Evolutionary conservation across 2,113 vertebrate species (phyloP), one percentile per base, ranked within the genome.

Genomic region (Prunella himalayana): DNA sequence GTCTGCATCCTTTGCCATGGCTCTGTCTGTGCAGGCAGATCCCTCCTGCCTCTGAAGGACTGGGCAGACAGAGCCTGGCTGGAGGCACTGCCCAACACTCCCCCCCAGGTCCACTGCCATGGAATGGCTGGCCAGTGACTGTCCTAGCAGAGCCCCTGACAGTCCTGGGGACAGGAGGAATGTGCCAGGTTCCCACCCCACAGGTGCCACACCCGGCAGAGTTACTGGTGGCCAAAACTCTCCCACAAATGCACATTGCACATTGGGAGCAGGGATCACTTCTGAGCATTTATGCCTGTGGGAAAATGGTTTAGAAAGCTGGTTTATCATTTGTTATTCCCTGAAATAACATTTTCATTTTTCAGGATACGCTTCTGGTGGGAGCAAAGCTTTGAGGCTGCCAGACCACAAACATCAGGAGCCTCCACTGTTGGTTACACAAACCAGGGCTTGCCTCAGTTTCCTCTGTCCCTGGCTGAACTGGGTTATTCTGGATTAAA

Each of bases 51-150:
- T n/a, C 51, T 7, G 19, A 24, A 27, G 51, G 37, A 20, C 7
- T 2, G 49, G 47, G 15, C 16, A 49, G 41, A 16, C 9, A 10
- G 33, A 76, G 17, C 37, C 39, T 0, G 0, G 1, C 33, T 4
- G 6, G 13, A 64, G 44, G 28, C 31, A 41, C 54, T 86, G 56
- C 84, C 54, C 64, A 30, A 3, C 39, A 13, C 2, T 64, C 17
- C 27, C 27, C 5, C 7, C 51, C 72, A 49, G 13, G 27, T 13
- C 35, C 24, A 4, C 47, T 10, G 51, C 72, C 47, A 8, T 30
- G 41, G 41, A 51, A 60, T 2, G 4, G 13, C 16, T 6, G 0
- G 20, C 31, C 44, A 61, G 57, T 1, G 20, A 25, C 35, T 54
- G 53, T 59, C n/a, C 31, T 7, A 27, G 57, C 45, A 77, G 47